Evolutionary conservation across 2,797 vertebrate species (phyloP).

Genomic region (Gymnoscopelus microlampas): DNA sequence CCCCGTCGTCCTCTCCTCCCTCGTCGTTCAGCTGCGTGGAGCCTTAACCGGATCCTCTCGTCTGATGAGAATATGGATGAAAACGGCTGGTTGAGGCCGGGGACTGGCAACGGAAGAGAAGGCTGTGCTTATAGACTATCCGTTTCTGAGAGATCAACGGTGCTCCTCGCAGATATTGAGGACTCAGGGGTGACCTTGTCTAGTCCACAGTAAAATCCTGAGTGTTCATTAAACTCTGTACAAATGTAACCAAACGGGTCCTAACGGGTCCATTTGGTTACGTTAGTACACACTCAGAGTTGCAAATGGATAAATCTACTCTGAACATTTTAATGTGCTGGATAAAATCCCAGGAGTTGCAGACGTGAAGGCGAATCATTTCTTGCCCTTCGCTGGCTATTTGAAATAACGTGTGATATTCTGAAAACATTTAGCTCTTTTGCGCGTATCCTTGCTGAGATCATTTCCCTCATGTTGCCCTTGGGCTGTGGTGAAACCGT

Average conservation of each 20-base stretch:
- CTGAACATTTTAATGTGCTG: background rate
- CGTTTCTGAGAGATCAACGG: slow-evolving; percentile 48
- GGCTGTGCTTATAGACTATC: background rate
- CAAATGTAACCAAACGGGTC: no score
- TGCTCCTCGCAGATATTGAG: slow-evolving; percentile 34
- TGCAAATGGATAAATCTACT: no score
- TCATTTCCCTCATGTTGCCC: slow-evolving; percentile 18
- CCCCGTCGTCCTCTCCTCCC: slow-evolving; percentile 23
- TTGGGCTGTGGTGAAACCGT: slow-evolving; percentile 19
- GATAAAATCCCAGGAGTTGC: slow-evolving; percentile 38
- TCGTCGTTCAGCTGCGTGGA: slow-evolving; percentile 32
- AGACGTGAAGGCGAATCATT: slow-evolving; percentile 23
- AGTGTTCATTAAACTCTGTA: no score
- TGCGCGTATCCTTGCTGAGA: background rate
- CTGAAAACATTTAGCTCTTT: slow-evolving; percentile 25
- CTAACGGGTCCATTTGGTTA: no score
- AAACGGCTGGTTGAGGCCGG: background rate
- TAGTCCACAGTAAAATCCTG: background rate
- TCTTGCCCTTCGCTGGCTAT: slow-evolving; percentile 6
- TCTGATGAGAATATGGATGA: background rate
- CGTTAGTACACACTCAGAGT: no score
- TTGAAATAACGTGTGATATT: slow-evolving; percentile 33
- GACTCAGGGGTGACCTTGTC: slow-evolving; percentile 53
- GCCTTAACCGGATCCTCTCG: slow-evolving; percentile 23
- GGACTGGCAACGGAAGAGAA: background rate